Evolutionary conservation across 2,113 vertebrate species (phyloP).

Genomic region (Microtus ochrogaster): DNA sequence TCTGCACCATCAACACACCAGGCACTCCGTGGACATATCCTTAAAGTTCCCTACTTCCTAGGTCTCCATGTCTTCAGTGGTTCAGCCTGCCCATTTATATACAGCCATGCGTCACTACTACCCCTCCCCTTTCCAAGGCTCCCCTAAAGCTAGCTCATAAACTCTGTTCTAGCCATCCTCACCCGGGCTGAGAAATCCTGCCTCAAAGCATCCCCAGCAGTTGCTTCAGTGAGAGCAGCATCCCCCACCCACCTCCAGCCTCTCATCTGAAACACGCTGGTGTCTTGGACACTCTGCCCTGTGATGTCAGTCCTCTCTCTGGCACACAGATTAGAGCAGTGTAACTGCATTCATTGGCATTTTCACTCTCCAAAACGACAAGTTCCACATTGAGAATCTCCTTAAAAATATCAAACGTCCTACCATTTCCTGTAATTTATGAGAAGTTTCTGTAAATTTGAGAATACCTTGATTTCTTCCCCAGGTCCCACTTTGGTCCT

Average conservation of each 20-base stretch:
- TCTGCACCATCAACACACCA: neutral
- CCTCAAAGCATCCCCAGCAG: neutral
- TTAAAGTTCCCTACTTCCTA: neutral
- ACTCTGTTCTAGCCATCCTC: neutral
- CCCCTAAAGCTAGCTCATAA: neutral
- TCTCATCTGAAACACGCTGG: neutral
- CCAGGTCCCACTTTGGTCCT: neutral
- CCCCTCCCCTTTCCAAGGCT: neutral
- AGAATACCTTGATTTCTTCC: neutral
- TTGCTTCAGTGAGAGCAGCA: neutral
- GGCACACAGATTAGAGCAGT: neutral
- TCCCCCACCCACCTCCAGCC: neutral
- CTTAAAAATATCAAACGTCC: neutral
- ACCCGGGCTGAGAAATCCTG: neutral
- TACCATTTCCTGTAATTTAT: neutral
- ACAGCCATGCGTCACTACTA: neutral
- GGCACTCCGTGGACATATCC: neutral
- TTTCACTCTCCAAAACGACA: neutral
- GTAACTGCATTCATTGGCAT: neutral
- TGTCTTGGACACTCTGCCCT: neutral
- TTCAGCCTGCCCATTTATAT: neutral
- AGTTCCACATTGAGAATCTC: neutral
- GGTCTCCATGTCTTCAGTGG: neutral
- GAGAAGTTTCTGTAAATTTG: neutral
- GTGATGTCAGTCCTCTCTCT: neutral